phyloP scores from a whole-genome alignment of 1,140 invertebrate species.

The Drosophila ananassae region DNA sequence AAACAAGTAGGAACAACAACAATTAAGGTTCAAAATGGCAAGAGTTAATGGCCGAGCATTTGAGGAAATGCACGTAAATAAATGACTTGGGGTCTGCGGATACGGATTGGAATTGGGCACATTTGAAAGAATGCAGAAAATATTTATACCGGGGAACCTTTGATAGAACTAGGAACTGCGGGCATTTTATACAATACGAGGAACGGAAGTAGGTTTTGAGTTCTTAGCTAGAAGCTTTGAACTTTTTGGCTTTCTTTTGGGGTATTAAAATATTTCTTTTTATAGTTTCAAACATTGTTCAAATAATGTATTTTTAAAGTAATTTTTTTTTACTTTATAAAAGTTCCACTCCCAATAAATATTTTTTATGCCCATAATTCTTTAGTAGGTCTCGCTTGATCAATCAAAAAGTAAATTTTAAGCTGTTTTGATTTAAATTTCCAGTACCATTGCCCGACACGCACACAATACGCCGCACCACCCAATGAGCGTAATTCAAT shows the following conservation, averaged over 20 bases:
- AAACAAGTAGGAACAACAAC: conserved; percentile 50
- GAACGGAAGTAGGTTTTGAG: conserved; percentile 29
- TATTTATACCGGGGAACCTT: conserved; percentile 9
- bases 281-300: neutral
- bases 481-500: neutral
- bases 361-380: neutral
- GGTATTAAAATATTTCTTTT: neutral
- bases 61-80: conserved; percentile 47
- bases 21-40: conserved; percentile 67
- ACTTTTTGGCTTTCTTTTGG: neutral
- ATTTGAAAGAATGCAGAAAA: conserved; percentile 37
- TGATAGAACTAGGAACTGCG: conserved; percentile 14
- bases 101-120: conserved; percentile 9
- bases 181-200: conserved; percentile 28
- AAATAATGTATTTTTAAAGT: neutral
- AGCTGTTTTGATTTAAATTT: conserved; percentile 23
- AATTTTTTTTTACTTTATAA: no score
- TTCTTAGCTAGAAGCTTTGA: neutral
- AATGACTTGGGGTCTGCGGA: conserved; percentile 15
- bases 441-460: conserved; percentile 25
- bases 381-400: conserved; percentile 13
- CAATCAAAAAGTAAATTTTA: neutral
- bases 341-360: neutral
- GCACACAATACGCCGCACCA: neutral
- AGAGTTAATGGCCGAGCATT: conserved; percentile 70